Conservation (phyloP, 1,140 invertebrate genomes). For the Thaumetopoea pityocampa region DNA sequence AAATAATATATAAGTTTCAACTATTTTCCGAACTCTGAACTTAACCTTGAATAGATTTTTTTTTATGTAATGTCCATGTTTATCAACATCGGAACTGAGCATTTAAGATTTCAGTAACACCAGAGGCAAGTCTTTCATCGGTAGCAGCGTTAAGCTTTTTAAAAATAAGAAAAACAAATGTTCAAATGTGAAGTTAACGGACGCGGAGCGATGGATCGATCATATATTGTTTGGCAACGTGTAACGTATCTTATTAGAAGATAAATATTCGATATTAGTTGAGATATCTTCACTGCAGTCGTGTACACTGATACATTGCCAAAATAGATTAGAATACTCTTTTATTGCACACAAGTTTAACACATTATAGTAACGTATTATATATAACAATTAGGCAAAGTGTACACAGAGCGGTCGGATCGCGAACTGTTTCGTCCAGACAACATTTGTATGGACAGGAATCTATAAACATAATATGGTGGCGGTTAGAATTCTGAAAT, state of each 20-base stretch:
- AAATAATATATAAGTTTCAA: conserved; percentile 1
- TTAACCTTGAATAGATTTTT: conserved; percentile 10
- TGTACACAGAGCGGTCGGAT: conserved; percentile 1
- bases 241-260: conserved; percentile 8
- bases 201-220: conserved; percentile 12
- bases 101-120: conserved; percentile 15
- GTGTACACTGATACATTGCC: conserved; percentile 6
- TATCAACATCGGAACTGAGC: conserved; percentile 6
- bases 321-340: too few species aligned
- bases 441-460: background rate
- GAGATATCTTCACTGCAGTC: conserved; percentile 15
- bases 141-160: conserved; percentile 9
- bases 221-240: conserved; percentile 14
- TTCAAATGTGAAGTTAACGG: conserved; percentile 13
- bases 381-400: conserved; percentile 3
- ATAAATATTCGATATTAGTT: conserved; percentile 3
- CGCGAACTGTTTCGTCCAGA: too few species aligned
- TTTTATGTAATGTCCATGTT: conserved; percentile 6
- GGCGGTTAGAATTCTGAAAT: too few species aligned
- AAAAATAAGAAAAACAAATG: conserved; percentile 15
- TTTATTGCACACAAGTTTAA: too few species aligned
- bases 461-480: background rate
- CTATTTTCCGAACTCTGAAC: conserved; percentile 5
- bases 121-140: conserved; percentile 16
- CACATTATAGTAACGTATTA: background rate